Evolutionary conservation across 2,888 invertebrate species (phyloP), one percentile per base, ranked within the genome.

Genomic region (Isoperla grammatica): DNA sequence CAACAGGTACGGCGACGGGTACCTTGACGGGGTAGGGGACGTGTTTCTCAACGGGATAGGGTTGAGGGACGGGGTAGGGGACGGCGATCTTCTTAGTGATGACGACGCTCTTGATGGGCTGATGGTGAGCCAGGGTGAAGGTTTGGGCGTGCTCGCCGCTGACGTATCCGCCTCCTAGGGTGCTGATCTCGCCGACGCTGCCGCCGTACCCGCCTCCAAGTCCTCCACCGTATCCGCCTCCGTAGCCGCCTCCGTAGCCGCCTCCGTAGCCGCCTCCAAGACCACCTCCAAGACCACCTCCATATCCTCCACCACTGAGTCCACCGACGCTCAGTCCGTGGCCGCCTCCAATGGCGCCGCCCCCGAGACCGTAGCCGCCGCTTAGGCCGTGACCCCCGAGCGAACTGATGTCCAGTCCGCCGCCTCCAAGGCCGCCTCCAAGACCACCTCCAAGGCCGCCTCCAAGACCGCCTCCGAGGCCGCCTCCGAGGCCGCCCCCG

Each of bases 1-100:
- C 87, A 20, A 83, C 82, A 15, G 57, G 61, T 13, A 61, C 61
- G 11, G 61, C 57, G 57, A 87, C 86, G 67, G 81, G 80, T 57
- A 81, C 73, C 64, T 73, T 73, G 4, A 73, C 71, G 0, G 67
- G 61, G 60, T 71, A 71, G 15, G 68, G 73, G 12, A 74, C 57
- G 59, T 73, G 71, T 65, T 73, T 73, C 57, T 73, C 72, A 0
- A 74, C 73, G n/a, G 73, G 72, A 55, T 74, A 74, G 0, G 74
- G 74, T 4, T 71, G 71, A 0, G 75, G 74, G 5, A 74, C 49
- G 19, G 59, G 43, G 19, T 50, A 35, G 6, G 57, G 62, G 5
- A 62, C 56, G 40, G 54, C 49, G 48, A 63, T 53, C 19, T 63
- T 50, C 63, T 61, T 63, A 42, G 63, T 63, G 54, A 63, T 53